These are phyloP conservation scores for Nematopogon swammerdamellus DNA, from an alignment of 2,888 invertebrate species.

Conservation along the genomic window DNA sequence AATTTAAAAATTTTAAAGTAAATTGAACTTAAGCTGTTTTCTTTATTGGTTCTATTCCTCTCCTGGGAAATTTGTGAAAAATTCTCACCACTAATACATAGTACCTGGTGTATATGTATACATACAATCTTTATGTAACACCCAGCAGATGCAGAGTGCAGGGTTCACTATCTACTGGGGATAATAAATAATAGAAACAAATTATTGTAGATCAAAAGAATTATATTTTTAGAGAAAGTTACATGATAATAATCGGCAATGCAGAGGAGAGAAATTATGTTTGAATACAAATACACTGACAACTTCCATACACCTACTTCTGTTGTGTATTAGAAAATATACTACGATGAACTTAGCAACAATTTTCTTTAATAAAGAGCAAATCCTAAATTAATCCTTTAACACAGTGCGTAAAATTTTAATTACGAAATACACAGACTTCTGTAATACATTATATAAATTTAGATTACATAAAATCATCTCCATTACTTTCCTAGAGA, in stretches of 20 bases:
- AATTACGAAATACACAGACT: constrained; percentile 16
- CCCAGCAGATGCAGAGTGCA: no score
- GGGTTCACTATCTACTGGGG: not conserved
- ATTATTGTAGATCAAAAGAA: constrained; percentile 48
- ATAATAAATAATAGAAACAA: constrained; percentile 2
- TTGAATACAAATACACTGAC: constrained; percentile 48
- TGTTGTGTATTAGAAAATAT: constrained; percentile 40
- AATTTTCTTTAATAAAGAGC: constrained; percentile 30
- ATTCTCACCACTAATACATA: no score
- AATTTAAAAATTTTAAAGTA: no score
- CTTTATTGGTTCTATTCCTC: no score
- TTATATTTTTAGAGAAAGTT: constrained; percentile 42
- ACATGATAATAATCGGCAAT: constrained; percentile 42
- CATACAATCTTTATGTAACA: constrained; percentile 11
- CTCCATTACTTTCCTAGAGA: constrained; percentile 24
- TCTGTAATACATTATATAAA: constrained; percentile 6
- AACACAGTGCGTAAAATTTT: constrained; percentile 22
- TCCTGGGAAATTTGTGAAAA: no score
- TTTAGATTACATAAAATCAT: constrained; percentile 18
- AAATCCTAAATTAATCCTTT: constrained; percentile 30
- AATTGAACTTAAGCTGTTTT: no score
- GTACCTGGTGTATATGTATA: no score
- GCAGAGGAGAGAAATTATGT: constrained; percentile 51
- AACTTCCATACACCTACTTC: constrained; percentile 46
- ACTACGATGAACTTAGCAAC: constrained; percentile 39